These are phyloP conservation scores for Chrysotoxum bicinctum DNA, from an alignment of 2,888 invertebrate species.

Conservation along the genomic window DNA sequence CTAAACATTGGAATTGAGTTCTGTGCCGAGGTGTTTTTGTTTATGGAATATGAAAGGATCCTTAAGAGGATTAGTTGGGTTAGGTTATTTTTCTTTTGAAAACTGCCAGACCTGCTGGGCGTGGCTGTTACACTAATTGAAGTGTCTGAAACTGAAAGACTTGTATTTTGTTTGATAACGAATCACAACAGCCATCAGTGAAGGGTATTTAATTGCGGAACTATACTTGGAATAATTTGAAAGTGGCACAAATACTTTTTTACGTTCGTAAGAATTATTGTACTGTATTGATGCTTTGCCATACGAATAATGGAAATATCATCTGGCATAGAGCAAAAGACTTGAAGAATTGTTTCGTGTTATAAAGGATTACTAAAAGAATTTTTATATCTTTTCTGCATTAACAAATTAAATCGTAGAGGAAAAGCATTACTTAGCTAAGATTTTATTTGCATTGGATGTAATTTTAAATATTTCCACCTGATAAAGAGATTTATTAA, in stretches of 20 bases:
- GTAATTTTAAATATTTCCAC: too few species aligned
- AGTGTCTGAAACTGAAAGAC: constrained; percentile 42
- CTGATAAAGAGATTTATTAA: too few species aligned
- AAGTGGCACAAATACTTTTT: not conserved
- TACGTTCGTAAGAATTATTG: too few species aligned
- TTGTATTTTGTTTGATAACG: not conserved
- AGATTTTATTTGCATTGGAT: too few species aligned
- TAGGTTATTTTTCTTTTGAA: constrained; percentile 51
- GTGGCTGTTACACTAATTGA: constrained; percentile 68
- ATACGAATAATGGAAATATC: not conserved
- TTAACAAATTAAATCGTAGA: too few species aligned
- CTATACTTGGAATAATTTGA: not conserved
- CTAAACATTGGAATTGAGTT: constrained; percentile 44
- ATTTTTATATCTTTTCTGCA: not conserved
- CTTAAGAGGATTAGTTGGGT: constrained; percentile 66
- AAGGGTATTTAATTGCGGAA: not conserved
- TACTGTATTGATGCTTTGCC: not conserved
- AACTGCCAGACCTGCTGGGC: constrained; percentile 31
- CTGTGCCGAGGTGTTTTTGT: constrained; percentile 54
- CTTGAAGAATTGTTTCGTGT: not conserved
- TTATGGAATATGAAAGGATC: constrained; percentile 54
- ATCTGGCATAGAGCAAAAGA: not conserved
- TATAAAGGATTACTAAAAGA: not conserved
- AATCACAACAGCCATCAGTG: not conserved
- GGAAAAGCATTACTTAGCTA: too few species aligned